Evolutionary conservation across 2,888 invertebrate species (phyloP), one percentile per base, ranked within the genome.

Genomic region (Coenonympha glycerion): DNA sequence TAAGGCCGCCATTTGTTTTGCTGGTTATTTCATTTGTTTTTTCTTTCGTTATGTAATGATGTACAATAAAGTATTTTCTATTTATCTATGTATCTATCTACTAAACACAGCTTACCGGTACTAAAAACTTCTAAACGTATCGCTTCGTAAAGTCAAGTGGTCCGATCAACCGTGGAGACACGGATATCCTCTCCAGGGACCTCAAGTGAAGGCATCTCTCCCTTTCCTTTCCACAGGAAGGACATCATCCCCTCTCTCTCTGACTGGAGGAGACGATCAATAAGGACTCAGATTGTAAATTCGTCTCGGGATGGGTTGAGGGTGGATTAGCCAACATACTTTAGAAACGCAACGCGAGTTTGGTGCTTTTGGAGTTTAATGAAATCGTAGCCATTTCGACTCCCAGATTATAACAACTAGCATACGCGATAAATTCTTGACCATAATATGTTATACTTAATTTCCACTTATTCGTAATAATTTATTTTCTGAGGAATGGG

Each of bases 221-320:
- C 47, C 37, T 55, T 16, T 53, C 57, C 47, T 18, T 41, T 46
- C 6, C 15, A 24, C 41, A 39, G 45, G 36, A 56, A 47, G 49
- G 56, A 66, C 57, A 55, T 64, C 60, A 13, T 46, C 49, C 60
- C 54, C 55, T 68, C 71, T 59, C 59, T 48, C 56, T 73, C 71
- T 55, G 51, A 49, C 62, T 50, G 33, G 57, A 61, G 53, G 58
- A 49, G 47, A 46, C 79, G 83, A 83, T 83, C 83, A 79, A 83
- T 83, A 83, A 68, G 69, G 70, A 69, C 65, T 67, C 71, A 60
- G 68, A 72, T 74, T 76, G 69, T 71, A 69, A 76, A 76, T 74
- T 73, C 68, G 71, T 57, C 65, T 65, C 67, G 64, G 59, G 58
- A 53, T 60, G 61, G 62, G 8, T 6, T 30, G 61, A 52, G 57